Evolutionary conservation across 2,113 vertebrate species (phyloP), one percentile per base, ranked within the genome.

Genomic region (Gavialis gangeticus): DNA sequence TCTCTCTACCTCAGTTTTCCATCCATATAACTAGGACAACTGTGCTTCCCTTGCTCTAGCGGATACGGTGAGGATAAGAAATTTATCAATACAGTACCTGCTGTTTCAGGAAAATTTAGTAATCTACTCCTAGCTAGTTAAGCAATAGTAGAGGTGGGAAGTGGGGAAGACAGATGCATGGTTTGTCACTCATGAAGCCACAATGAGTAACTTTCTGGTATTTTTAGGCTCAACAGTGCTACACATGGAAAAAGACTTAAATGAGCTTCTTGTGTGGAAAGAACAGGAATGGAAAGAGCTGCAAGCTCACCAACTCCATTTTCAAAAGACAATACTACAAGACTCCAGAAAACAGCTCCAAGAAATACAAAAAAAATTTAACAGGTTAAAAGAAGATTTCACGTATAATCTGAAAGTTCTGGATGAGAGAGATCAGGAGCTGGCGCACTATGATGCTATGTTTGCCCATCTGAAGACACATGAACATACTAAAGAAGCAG

Each of bases 351-450:
- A 90, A 71, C 95, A 94, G 85, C 97, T 98, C 87, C 89, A 94
- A 60, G 96, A 95, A 64, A 76, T 96, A 30, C 96, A 90, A 85
- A 96, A 95, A 16, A 94, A 96, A 79, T 97, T 98, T 82, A 91
- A 78, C 64, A 79, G 88, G 22, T 92, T 99, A 71, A 98, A 92
- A 91, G 98, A 98, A 80, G 98, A 98, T 89, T 99, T 99, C 46
- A 85, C 97, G 54, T 98, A 98, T 93, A 99, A 99, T 91, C 93
- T 99, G 77, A 87, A 79, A 67, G 94, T 98, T 84, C 93, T 99
- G 85, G 98, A 98, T 84, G 98, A 99, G 92, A 96, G 98, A 75
- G 98, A 98, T 86, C 87, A 13, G 14, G 98, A 99, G 90, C 95
- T 99, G 80, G 93, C 98, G 89, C 96, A 6, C 69, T 98, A 97